Evolutionary conservation across 1,140 invertebrate genomes (phyloP).

Genomic region (Orius laevigatus): DNA sequence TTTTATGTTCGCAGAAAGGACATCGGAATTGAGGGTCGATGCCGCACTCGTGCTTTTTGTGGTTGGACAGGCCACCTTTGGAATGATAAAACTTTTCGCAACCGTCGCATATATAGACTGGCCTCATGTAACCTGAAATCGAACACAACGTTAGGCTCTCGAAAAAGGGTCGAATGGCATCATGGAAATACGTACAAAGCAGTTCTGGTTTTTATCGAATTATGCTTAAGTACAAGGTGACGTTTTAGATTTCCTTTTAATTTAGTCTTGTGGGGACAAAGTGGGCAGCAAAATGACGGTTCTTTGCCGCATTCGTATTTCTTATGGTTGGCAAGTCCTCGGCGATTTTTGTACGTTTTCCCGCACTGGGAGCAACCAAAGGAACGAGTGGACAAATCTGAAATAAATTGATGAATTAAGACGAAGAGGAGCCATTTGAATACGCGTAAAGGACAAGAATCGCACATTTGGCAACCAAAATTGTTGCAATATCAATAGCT

Average conservation of each 20-base stretch:
- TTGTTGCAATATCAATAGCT: no score
- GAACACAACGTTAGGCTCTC: no score
- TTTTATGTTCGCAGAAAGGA: constrained; percentile 30
- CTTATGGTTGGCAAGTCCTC: constrained; percentile 27
- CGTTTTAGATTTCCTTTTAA: constrained; percentile 15
- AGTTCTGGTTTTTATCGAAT: no score
- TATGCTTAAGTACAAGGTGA: constrained; percentile 16
- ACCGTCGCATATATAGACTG: constrained; percentile 36
- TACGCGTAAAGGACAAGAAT: no score
- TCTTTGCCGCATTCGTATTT: constrained; percentile 23
- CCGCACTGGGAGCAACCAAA: no score
- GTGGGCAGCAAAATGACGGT: constrained; percentile 32
- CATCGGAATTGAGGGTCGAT: constrained; percentile 40
- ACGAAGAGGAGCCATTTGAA: no score
- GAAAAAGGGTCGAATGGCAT: no score
- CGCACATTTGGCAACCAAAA: no score
- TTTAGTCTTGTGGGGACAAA: constrained; percentile 16
- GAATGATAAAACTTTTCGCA: constrained; percentile 48
- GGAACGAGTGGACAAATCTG: no score
- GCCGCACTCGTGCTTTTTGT: constrained; percentile 36
- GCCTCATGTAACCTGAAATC: no score
- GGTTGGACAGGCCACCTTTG: constrained; percentile 31
- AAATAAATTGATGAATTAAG: no score
- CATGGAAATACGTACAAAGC: no score
- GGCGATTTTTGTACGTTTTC: constrained; percentile 31